A percentile compares a stretch with the other conserved stretches of the same genome.
These are phyloP conservation scores for Tridacna crocea DNA, from an alignment of 2,888 invertebrate genomes.

Conservation along the genomic window DNA sequence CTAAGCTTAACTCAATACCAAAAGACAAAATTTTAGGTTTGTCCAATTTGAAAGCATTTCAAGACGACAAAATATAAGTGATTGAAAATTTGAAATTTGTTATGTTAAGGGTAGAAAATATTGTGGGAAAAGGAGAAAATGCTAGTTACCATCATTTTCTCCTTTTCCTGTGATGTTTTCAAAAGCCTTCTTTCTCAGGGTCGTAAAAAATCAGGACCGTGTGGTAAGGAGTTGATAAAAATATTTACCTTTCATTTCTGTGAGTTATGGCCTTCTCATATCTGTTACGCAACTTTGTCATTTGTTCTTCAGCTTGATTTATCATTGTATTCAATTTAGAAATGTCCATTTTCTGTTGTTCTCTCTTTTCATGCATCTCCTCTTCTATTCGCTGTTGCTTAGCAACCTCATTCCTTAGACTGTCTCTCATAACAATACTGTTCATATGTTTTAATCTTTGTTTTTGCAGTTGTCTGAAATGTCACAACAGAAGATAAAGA, in stretches of 20 bases:
- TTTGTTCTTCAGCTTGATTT: conserved; percentile 83
- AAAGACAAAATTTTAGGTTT: no score
- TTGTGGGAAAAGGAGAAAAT: no score
- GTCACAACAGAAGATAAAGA: background rate
- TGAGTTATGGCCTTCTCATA: conserved; percentile 83
- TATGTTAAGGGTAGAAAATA: no score
- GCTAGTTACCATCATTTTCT: no score
- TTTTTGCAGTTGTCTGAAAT: conserved; percentile 81
- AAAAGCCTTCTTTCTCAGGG: no score
- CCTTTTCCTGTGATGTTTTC: no score
- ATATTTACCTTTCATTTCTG: conserved; percentile 80
- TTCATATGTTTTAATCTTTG: conserved; percentile 82
- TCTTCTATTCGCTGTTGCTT: conserved; percentile 82
- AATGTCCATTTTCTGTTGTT: conserved; percentile 84
- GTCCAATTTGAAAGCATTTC: no score
- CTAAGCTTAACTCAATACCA: no score
- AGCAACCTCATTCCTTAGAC: conserved; percentile 83
- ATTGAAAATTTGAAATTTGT: no score
- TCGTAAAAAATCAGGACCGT: no score
- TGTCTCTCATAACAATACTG: conserved; percentile 82
- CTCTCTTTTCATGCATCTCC: conserved; percentile 81
- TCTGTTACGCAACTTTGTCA: conserved; percentile 82
- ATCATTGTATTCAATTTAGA: conserved; percentile 83
- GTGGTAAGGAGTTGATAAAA: no score
- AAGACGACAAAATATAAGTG: no score